Base-by-base conservation (phyloP, 1,140 invertebrate genomes). In the Ostrea denselamellosa region DNA sequence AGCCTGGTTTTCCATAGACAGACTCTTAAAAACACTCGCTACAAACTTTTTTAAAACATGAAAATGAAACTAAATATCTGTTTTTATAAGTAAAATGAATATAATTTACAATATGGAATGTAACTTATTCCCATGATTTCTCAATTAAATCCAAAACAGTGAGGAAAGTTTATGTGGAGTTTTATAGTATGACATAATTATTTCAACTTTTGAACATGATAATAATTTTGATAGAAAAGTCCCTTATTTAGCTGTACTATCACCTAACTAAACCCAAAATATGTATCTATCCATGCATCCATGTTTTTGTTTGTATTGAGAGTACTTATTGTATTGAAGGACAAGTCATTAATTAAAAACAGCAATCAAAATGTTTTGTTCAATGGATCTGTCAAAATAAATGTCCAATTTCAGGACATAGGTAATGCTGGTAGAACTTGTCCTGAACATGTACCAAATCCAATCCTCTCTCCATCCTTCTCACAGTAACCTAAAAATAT, bases 401-500 rank as follows among this genome's bases (percentile, higher is more conserved):
- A 5, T 12, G 9, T 12, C 14, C 68, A 14, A 4, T 12, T 14
- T 77, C 68, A 77, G 25, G 77, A 88, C 85, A 89, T 62, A 0
- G 83, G 81, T 14, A 89, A 62, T 51, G 97, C 97, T 52, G 98
- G 98, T 53, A 99, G 94, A 7, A 99, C 95, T 95, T 97, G 97
- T 90, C 98, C 98, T 83, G 96, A 95, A 93, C 98, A 99, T 65
- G 96, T 95, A 5, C 99, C 99, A 95, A 99, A 99, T 17, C 99
- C 99, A 92, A 99, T 96, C 89, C 96, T 96, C 84, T 96, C 96
- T 3, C 97, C 97, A 88, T 97, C 95, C 34, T 96, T 97, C 92
- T 97, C 95, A 93, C 98, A 99, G 93, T 96, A 97, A n/a, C 98
- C 97, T 97, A 87, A 86, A 92, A 90, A 85, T 53, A 89, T 12